phyloP scores from a whole-genome alignment of 2,797 vertebrate genomes.

The Pterois miles region DNA sequence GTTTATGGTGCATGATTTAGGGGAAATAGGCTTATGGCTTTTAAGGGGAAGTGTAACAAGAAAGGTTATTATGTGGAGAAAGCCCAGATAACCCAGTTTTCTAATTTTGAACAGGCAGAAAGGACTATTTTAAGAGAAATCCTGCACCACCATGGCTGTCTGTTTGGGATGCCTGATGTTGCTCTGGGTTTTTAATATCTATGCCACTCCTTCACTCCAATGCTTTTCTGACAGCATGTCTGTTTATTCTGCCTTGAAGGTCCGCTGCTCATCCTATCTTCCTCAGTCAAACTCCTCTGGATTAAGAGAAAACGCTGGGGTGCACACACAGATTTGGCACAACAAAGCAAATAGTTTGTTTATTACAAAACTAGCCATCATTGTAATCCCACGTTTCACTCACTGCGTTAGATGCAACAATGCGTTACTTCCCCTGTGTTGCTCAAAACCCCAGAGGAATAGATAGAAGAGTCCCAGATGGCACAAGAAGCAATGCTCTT shows the following conservation, averaged over 20 bases:
- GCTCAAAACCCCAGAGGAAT: constrained; percentile 20
- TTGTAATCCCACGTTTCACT: constrained; percentile 50
- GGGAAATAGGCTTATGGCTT: not conserved
- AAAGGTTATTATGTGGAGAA: not conserved
- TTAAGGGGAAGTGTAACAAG: not conserved
- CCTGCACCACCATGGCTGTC: not conserved
- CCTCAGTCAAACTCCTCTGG: constrained; percentile 54
- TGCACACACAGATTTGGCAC: constrained; percentile 56
- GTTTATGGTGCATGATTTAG: constrained; percentile 30
- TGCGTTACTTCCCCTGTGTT: constrained; percentile 31
- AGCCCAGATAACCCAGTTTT: not conserved
- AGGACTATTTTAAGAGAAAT: not conserved
- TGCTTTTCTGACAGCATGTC: constrained; percentile 59
- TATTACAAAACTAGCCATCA: constrained; percentile 42
- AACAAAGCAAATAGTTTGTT: constrained; percentile 59
- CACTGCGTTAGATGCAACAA: constrained; percentile 55
- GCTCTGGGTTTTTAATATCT: constrained; percentile 46
- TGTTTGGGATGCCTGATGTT: constrained; percentile 31
- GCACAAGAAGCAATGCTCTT: constrained; percentile 16
- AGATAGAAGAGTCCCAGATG: constrained; percentile 13
- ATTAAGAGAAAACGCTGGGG: constrained; percentile 60
- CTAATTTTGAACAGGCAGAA: not conserved
- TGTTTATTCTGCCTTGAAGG: constrained; percentile 66
- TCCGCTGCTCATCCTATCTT: constrained; percentile 58
- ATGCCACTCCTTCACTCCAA: constrained; percentile 35